A percentile compares a stretch with the other conserved stretches of the same genome.
phyloP scores from a whole-genome alignment of 2,888 invertebrate genomes.

The Diaphora mendica region DNA sequence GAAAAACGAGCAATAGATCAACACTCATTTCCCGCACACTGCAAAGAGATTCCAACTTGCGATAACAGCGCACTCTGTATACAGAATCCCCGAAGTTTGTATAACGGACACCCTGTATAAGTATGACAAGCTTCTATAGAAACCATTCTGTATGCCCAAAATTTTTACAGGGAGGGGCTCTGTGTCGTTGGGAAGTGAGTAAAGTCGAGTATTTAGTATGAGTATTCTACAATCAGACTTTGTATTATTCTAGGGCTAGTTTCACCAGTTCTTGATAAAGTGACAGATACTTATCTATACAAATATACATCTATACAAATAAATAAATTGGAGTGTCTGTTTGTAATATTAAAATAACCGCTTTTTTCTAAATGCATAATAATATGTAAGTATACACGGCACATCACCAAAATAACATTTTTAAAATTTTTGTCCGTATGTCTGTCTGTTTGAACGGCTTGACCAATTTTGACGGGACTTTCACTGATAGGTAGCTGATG shows the following conservation, averaged over 20 bases:
- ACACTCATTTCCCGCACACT: conserved; percentile 47
- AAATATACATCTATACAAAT: too few relatives aligned
- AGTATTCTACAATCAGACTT: background rate
- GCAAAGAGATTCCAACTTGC: conserved; percentile 46
- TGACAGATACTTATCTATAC: too few relatives aligned
- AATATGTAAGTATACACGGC: too few relatives aligned
- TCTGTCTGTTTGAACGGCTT: too few relatives aligned
- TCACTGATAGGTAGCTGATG: too few relatives aligned
- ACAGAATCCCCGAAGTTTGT: conserved; percentile 22
- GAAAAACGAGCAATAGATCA: conserved; percentile 45
- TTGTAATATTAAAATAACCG: too few relatives aligned
- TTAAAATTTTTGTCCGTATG: too few relatives aligned
- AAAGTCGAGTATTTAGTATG: conserved; percentile 1
- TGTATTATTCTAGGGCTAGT: background rate
- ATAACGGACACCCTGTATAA: conserved; percentile 17
- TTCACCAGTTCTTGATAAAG: too few relatives aligned
- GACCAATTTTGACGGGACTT: too few relatives aligned
- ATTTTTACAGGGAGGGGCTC: conserved; percentile 8
- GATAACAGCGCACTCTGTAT: conserved; percentile 46
- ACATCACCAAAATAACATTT: too few relatives aligned
- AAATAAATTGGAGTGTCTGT: too few relatives aligned
- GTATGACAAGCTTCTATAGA: conserved; percentile 9
- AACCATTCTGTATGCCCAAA: conserved; percentile 10
- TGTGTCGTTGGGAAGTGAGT: conserved; percentile 1
- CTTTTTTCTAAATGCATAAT: too few relatives aligned